Base-by-base conservation (phyloP, 2,888 invertebrate species). In the Amphipoea lucens region DNA sequence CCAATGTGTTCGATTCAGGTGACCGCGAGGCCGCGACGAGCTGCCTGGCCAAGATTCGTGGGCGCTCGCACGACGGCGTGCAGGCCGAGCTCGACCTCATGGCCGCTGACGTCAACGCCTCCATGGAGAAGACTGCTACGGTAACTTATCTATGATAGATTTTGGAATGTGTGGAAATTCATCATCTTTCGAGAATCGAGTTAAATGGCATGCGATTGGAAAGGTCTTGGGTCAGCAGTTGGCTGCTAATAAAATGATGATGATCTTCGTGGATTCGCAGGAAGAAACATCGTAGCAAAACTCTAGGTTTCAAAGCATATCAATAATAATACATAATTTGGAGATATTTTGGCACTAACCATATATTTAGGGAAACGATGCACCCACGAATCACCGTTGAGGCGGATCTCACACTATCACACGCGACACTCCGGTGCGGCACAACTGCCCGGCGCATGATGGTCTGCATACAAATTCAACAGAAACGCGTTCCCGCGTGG, bases 11-110 rank as follows among this genome's bases (percentile, higher is more conserved):
- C 7, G 0, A 2, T 1, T 1, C 90, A 96, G 96, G 92, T 62
- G 94, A 97, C 75, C 94, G 94, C 0, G 95, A 97, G 1, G 97
- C 98, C 0, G 99, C 99, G 0, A 94, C 97, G 0, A 93, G 96
- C 0, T 96, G 98, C 7, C 94, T 99, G 84, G 95, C 97, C 62
- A 98, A 97, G 87, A 96, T 99, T 23, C 97, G 99, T 1, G 97
- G 98, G 0, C 97, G 97, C 82, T 97, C 97, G 0, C 92, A 95
- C 1, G 96, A 97, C 0, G 97, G 97, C 0, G 98, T 98, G 0
- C 97, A 98, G 81, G 96, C 97, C 11, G 98, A 98, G 90, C 95
- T 98, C 66, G 96, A 97, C 77, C 91, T 97, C 80, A 97, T 98
- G 90, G 97, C 97, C 84, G 97, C 97, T 17, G 96, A 96, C 6